phyloP scores from a whole-genome alignment of 2,113 vertebrate genomes.

The Heloderma charlesbogerti region DNA sequence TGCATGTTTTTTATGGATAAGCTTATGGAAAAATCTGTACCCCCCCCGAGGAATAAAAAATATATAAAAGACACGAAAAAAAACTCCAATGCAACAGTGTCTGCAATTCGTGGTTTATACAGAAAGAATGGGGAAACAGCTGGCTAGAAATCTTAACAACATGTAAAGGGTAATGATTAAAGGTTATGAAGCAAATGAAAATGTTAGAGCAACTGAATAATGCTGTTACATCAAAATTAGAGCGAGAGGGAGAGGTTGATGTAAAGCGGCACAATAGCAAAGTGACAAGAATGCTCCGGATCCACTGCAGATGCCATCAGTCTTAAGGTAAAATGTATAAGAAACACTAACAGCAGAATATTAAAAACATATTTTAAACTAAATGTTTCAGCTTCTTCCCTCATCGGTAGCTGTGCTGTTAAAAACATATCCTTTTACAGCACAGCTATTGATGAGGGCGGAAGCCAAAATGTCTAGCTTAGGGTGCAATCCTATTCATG shows the following conservation, averaged over 20 bases:
- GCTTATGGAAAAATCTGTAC: conserved; percentile 19
- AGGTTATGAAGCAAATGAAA: not conserved
- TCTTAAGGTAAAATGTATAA: too few species aligned
- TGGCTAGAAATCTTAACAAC: conserved; percentile 7
- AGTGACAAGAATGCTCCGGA: too few species aligned
- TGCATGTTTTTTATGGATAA: not conserved
- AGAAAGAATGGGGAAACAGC: not conserved
- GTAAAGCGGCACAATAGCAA: too few species aligned
- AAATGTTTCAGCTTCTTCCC: too few species aligned
- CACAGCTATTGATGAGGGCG: too few species aligned
- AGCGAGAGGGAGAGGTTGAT: not conserved
- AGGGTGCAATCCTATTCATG: too few species aligned
- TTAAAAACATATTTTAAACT: too few species aligned
- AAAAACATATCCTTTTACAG: too few species aligned
- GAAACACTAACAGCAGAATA: too few species aligned
- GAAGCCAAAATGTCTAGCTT: too few species aligned
- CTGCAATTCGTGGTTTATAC: accelerated
- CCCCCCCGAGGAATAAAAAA: conserved; percentile 3
- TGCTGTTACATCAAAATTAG: not conserved
- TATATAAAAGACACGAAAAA: conserved; percentile 15
- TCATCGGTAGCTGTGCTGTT: too few species aligned
- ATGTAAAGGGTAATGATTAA: accelerated
- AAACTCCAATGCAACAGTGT: not conserved
- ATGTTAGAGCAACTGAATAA: not conserved
- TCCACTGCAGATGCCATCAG: too few species aligned